These are phyloP conservation scores for Elachura formosa DNA, from an alignment of 2,113 vertebrate genomes.

Conservation along the genomic window DNA sequence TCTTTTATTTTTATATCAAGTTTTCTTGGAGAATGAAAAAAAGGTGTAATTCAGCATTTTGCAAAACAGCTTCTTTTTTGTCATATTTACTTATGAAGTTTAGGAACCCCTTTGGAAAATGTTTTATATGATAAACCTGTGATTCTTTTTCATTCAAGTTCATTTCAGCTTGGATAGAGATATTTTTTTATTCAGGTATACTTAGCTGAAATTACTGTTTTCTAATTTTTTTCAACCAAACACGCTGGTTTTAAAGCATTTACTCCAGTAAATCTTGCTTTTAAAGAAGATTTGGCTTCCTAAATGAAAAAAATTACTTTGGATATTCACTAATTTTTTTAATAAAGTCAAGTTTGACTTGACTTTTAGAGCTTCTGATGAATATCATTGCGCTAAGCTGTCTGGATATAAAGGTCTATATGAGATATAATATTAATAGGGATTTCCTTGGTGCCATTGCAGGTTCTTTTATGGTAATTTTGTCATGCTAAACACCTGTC, in stretches of 20 bases:
- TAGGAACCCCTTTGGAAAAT: not conserved
- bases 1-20: too few species aligned
- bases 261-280: not conserved
- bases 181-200: not conserved
- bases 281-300: not conserved
- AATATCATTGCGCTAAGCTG: rapidly evolving
- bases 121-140: not conserved
- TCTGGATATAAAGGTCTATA: not conserved
- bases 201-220: not conserved
- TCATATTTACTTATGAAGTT: not conserved
- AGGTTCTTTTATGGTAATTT: not conserved
- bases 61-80: not conserved
- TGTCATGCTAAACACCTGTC: not conserved
- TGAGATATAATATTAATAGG: not conserved
- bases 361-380: not conserved
- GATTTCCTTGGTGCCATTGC: not conserved
- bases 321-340: not conserved
- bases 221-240: not conserved
- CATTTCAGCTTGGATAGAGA: not conserved
- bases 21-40: not conserved
- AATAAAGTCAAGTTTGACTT: not conserved
- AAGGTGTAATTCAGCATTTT: not conserved
- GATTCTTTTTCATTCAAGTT: not conserved
- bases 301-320: not conserved
- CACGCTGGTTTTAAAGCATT: not conserved